phyloP scores from a whole-genome alignment of 2,113 vertebrate genomes.

The Meles meles region DNA sequence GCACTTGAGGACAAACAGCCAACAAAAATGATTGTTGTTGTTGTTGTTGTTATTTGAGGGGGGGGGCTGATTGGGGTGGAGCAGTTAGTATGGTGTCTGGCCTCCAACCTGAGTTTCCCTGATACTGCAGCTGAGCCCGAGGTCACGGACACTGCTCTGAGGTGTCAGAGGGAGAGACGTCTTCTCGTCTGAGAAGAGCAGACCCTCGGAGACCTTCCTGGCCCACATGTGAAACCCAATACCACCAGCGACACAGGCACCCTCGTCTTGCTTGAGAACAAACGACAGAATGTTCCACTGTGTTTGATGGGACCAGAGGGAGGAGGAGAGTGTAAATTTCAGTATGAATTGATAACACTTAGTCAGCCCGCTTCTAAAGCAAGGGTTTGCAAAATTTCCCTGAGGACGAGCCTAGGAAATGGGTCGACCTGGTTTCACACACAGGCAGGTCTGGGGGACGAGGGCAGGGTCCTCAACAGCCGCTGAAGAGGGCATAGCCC shows the following conservation, averaged over 20 bases:
- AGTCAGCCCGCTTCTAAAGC: conserved; percentile 46
- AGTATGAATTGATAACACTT: conserved; percentile 57
- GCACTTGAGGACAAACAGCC: rapidly evolving
- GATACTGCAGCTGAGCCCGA: neutral
- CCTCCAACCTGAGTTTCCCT: neutral
- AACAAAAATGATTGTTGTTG: too few species aligned
- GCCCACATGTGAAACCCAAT: neutral
- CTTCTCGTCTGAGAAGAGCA: neutral
- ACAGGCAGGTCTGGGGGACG: neutral
- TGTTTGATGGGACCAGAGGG: neutral
- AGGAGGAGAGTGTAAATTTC: conserved; percentile 54
- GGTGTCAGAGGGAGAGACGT: rapidly evolving
- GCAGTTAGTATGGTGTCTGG: neutral
- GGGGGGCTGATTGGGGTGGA: neutral
- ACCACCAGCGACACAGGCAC: neutral
- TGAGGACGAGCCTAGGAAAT: neutral
- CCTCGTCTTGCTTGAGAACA: neutral
- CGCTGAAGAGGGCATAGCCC: neutral
- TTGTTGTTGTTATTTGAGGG: neutral
- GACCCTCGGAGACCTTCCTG: neutral
- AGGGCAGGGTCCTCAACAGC: neutral
- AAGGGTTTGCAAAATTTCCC: neutral
- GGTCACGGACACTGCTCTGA: neutral
- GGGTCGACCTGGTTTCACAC: neutral
- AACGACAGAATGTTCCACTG: neutral